A percentile compares a stretch with the other conserved stretches of the same genome.
Conservation (phyloP, 2,797 vertebrate species). For the Ceryle rudis region DNA sequence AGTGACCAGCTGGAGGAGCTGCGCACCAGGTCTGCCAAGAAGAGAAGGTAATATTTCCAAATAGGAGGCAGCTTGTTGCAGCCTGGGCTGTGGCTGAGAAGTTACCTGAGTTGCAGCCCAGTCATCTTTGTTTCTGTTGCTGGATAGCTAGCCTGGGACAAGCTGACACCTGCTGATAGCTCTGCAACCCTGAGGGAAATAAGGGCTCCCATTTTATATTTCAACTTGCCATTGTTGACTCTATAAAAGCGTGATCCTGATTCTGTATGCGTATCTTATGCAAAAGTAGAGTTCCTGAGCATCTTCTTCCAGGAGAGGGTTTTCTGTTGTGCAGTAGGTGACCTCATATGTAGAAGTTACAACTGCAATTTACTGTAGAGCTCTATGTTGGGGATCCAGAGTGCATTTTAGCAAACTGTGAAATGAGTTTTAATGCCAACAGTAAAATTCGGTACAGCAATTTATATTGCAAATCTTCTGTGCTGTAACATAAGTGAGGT, state of each 20-base stretch:
- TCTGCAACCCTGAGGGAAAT: neutral
- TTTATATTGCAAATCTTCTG: neutral
- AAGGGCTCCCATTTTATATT: neutral
- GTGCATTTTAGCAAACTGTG: neutral
- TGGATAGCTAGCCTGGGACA: neutral
- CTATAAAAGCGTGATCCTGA: neutral
- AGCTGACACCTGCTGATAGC: neutral
- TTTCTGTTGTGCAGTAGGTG: neutral
- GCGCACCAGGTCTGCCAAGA: conserved; percentile 86
- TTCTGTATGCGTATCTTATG: neutral
- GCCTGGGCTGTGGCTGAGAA: neutral
- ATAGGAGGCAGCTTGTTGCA: neutral
- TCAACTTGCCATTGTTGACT: neutral
- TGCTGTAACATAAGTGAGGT: neutral
- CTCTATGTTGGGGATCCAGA: neutral
- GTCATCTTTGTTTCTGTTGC: neutral
- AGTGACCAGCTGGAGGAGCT: conserved; percentile 86
- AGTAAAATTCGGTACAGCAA: neutral
- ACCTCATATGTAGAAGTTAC: neutral
- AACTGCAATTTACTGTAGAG: neutral
- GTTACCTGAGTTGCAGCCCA: neutral
- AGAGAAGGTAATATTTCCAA: conserved; percentile 81
- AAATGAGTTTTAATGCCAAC: neutral
- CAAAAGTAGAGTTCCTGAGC: neutral
- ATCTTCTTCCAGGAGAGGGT: neutral